These are phyloP conservation scores for Harpagoxenus sublaevis DNA, from an alignment of 2,888 invertebrate genomes.

Conservation along the genomic window DNA sequence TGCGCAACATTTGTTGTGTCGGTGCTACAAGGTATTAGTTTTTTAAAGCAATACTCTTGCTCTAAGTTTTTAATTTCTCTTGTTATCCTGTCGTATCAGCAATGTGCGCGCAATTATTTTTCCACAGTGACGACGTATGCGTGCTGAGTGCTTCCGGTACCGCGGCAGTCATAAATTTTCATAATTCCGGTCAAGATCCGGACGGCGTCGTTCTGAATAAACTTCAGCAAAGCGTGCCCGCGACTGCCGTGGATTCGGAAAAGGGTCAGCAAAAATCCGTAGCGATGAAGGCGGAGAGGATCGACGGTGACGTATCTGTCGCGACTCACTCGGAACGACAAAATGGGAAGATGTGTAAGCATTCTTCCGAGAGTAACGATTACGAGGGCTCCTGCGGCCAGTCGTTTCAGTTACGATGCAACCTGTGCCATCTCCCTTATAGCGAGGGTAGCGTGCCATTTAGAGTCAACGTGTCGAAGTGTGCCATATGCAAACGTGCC, in stretches of 20 bases:
- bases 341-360: slow-evolving; percentile 69
- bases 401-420: slow-evolving; percentile 84
- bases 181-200: slow-evolving; percentile 85
- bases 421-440: slow-evolving; percentile 95
- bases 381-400: slow-evolving; percentile 84
- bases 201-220: slow-evolving; percentile 77
- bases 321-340: slow-evolving; percentile 37
- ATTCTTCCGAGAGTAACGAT: slow-evolving; percentile 82
- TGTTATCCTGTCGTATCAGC: neutral
- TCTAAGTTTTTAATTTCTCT: neutral
- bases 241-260: slow-evolving; percentile 87
- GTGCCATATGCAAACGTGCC: slow-evolving; percentile 90
- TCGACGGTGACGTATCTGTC: slow-evolving; percentile 57
- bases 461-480: slow-evolving; percentile 91
- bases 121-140: slow-evolving; percentile 95
- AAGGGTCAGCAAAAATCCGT: slow-evolving; percentile 77
- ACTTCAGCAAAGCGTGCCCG: slow-evolving; percentile 76
- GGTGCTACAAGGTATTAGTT: neutral
- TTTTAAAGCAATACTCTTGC: neutral
- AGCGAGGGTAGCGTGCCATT: slow-evolving; percentile 91
- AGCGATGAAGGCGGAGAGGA: slow-evolving; percentile 76
- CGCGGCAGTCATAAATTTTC: slow-evolving; percentile 93
- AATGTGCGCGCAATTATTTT: neutral
- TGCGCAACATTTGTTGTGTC: neutral
- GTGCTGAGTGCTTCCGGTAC: slow-evolving; percentile 97